A percentile compares a stretch with the other conserved stretches of the same genome.
These are phyloP conservation scores for Pantherophis guttatus DNA, from an alignment of 2,113 vertebrate species.

Conservation along the genomic window DNA sequence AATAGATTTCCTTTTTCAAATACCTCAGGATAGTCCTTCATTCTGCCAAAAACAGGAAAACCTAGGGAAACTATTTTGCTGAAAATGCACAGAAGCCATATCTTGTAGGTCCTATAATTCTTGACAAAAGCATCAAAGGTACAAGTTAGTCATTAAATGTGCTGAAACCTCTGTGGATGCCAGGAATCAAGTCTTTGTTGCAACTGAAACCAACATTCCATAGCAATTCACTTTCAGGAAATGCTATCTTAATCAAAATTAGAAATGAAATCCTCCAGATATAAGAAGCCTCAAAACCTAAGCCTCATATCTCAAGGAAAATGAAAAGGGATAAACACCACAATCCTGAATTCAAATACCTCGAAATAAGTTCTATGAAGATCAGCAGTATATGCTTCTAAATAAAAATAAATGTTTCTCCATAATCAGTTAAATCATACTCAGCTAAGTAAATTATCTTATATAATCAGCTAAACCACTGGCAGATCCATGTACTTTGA, in stretches of 20 bases:
- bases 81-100: not conserved
- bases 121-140: not conserved
- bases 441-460: no score
- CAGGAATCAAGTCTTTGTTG: no score
- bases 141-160: not conserved
- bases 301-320: not conserved
- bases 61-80: not conserved
- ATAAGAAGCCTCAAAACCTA: no score
- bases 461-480: not conserved
- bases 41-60: not conserved
- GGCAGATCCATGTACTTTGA: not conserved
- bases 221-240: no score
- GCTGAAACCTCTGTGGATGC: no score
- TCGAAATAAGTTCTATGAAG: not conserved
- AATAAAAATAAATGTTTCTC: not conserved
- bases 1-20: not conserved
- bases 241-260: no score
- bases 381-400: not conserved
- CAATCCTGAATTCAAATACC: not conserved
- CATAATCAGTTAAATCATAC: not conserved
- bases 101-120: not conserved
- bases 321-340: not conserved
- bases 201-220: no score
- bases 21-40: not conserved
- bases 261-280: no score